Evolutionary conservation across 1,140 invertebrate species (phyloP).

Genomic region (Cotesia chilonis): DNA sequence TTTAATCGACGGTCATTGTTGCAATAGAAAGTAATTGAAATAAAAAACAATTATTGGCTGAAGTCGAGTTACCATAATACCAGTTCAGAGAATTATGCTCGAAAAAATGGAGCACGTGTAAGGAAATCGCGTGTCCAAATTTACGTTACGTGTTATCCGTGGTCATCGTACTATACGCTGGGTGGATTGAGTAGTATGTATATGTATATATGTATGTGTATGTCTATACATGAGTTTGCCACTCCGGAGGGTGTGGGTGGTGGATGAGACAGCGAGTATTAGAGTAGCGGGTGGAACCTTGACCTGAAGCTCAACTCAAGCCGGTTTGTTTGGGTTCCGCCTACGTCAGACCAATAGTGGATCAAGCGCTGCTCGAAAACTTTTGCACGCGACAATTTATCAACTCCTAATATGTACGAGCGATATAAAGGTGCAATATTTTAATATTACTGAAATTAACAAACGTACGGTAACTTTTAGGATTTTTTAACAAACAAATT

Average conservation of each 20-base stretch:
- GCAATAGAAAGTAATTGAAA: neutral
- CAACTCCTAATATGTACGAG: neutral
- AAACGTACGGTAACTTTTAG: too few species aligned
- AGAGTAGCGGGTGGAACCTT: conserved; percentile 54
- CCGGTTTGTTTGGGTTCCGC: conserved; percentile 54
- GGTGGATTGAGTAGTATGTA: conserved; percentile 18
- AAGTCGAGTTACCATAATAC: neutral
- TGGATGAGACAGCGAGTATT: conserved; percentile 49
- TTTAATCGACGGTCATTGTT: neutral
- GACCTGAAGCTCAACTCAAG: conserved; percentile 52
- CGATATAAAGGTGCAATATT: too few species aligned
- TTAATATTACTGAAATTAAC: too few species aligned
- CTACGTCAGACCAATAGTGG: conserved; percentile 40
- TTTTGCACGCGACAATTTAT: conserved; percentile 32
- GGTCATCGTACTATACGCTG: conserved; percentile 37
- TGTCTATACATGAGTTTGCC: conserved; percentile 24
- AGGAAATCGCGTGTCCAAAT: conserved; percentile 32
- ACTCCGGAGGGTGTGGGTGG: conserved; percentile 43
- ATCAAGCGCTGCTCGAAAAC: conserved; percentile 5
- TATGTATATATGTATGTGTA: conserved; percentile 8
- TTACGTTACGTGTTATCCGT: conserved; percentile 39
- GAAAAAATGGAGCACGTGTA: neutral
- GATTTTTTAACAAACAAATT: too few species aligned
- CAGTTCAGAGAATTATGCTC: neutral
- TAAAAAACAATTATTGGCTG: too few species aligned